Conservation (phyloP, 2,113 vertebrate species). For the Centropus unirufus region DNA sequence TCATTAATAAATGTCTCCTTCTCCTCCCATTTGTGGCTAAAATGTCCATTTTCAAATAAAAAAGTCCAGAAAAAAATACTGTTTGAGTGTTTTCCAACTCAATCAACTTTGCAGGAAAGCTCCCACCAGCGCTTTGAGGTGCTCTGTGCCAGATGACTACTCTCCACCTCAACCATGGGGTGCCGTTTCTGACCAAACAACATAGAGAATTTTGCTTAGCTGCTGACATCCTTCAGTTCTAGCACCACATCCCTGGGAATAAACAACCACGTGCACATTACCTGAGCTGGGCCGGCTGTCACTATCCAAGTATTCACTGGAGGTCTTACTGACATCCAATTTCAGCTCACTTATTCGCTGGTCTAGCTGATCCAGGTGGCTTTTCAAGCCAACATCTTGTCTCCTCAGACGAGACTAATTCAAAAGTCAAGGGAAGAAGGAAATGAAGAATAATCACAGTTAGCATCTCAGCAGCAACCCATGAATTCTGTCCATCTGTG, state of each 20-base stretch:
- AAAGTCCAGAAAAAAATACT: not conserved
- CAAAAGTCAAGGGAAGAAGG: not conserved
- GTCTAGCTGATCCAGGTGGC: conserved; percentile 90
- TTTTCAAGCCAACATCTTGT: conserved; percentile 89
- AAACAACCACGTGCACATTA: conserved; percentile 34
- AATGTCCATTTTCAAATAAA: not conserved
- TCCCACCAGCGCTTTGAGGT: not conserved
- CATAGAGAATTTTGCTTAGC: not conserved
- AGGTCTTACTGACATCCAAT: conserved; percentile 83
- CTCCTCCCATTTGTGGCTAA: not conserved
- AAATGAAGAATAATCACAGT: not conserved
- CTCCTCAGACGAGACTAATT: conserved; percentile 84
- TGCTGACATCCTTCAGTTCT: not conserved
- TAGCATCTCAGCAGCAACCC: not conserved
- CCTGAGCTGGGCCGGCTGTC: conserved; percentile 97
- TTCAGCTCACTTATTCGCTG: conserved; percentile 91
- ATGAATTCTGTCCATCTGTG: not conserved
- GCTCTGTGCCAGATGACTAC: not conserved
- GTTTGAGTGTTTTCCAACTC: not conserved
- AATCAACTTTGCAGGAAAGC: not conserved
- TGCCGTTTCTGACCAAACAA: not conserved
- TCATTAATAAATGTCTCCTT: not conserved
- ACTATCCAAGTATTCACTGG: conserved; percentile 85
- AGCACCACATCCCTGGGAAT: not conserved
- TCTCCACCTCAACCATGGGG: not conserved